Percentiles rank a stretch among this genome's conserved stretches.
These are phyloP conservation scores for Agapostemon virescens DNA, from an alignment of 2,888 invertebrate genomes.

Conservation along the genomic window DNA sequence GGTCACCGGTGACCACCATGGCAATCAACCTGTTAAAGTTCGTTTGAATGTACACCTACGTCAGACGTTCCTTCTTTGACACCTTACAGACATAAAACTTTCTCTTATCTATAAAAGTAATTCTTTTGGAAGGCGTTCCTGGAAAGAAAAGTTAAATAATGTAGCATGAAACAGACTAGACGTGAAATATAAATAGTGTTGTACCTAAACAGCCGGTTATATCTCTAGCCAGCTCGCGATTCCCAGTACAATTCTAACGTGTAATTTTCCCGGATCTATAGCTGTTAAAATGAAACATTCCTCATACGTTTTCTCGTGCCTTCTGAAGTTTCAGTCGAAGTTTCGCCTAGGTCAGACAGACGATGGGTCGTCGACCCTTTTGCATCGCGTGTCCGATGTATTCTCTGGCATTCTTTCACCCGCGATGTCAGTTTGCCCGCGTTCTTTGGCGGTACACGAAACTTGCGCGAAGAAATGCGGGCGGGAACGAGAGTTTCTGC, in stretches of 20 bases:
- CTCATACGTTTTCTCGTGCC: constrained; percentile 12
- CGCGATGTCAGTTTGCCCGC: constrained; percentile 26
- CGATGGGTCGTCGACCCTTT: constrained; percentile 41
- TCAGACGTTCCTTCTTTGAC: too few species aligned
- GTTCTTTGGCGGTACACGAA: constrained; percentile 21
- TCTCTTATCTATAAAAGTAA: background rate
- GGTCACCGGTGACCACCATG: too few species aligned
- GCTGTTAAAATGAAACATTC: constrained; percentile 36
- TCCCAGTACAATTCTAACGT: background rate
- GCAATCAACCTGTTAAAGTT: too few species aligned
- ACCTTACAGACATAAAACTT: too few species aligned
- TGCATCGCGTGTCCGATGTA: constrained; percentile 34
- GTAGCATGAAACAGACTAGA: too few species aligned
- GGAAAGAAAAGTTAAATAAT: background rate
- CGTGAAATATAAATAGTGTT: background rate
- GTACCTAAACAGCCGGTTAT: background rate
- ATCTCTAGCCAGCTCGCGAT: constrained; percentile 16
- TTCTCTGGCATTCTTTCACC: constrained; percentile 39
- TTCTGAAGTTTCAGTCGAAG: constrained; percentile 35
- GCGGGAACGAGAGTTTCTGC: constrained; percentile 10
- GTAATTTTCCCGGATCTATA: constrained; percentile 36
- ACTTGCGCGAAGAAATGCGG: constrained; percentile 33
- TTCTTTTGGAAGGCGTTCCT: background rate
- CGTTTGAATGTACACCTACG: too few species aligned
- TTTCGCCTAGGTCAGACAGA: constrained; percentile 15